These are phyloP conservation scores for Carlito syrichta DNA, from an alignment of 2,113 vertebrate genomes.

Conservation along the genomic window DNA sequence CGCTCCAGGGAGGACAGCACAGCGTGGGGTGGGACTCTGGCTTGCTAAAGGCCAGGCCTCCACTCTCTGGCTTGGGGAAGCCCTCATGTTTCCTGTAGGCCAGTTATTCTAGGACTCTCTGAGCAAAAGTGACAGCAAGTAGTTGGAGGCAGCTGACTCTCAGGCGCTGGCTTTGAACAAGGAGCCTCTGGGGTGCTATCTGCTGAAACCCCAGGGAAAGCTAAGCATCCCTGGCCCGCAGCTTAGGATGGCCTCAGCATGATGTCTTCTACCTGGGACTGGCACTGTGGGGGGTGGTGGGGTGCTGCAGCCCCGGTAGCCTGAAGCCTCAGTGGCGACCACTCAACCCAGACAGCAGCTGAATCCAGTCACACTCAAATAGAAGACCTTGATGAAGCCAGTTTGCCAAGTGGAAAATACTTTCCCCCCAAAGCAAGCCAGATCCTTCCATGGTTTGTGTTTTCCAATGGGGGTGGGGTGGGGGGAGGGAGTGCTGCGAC, in stretches of 20 bases:
- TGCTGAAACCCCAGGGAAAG: too few species aligned
- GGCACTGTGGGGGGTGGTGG: neutral
- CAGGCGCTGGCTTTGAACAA: neutral
- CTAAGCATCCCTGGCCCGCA: too few species aligned
- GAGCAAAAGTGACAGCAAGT: neutral
- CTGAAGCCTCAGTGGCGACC: neutral
- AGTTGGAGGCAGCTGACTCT: neutral
- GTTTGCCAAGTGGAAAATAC: neutral
- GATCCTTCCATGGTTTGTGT: neutral
- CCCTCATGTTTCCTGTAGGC: neutral
- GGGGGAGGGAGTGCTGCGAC: neutral
- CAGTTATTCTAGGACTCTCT: neutral
- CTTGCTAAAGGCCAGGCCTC: neutral
- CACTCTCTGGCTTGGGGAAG: neutral
- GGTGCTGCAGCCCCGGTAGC: accelerated
- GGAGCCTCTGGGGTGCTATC: neutral
- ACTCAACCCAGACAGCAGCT: neutral
- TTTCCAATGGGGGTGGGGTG: neutral
- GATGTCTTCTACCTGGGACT: neutral
- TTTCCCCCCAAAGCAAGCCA: neutral
- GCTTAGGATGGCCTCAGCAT: too few species aligned
- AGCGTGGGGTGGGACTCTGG: neutral
- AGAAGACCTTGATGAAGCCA: neutral
- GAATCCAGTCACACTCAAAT: neutral
- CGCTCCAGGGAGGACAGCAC: neutral